phyloP scores from a whole-genome alignment of 2,888 invertebrate genomes.

The Melinaea menophilus region DNA sequence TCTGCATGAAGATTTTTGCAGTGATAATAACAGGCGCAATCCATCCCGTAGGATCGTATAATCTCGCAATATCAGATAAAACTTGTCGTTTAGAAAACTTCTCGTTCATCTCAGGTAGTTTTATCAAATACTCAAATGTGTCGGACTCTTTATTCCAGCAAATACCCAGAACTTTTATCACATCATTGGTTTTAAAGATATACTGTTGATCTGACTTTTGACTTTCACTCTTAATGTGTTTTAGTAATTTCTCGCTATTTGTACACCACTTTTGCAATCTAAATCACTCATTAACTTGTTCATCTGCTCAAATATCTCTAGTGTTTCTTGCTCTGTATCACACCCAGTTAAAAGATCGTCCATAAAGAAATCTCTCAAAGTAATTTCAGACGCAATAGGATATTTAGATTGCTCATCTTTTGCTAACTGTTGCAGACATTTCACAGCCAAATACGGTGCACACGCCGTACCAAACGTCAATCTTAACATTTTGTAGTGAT shows the following conservation, averaged over 20 bases:
- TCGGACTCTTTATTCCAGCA: too few species aligned
- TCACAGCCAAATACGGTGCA: too few species aligned
- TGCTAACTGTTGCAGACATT: constrained; percentile 27
- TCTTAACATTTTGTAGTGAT: too few species aligned
- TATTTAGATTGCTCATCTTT: constrained; percentile 15
- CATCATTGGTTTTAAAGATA: not conserved
- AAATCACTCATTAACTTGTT: constrained; percentile 10
- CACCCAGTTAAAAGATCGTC: constrained; percentile 19
- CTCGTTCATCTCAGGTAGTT: constrained; percentile 18
- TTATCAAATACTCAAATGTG: not conserved
- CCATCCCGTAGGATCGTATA: constrained; percentile 31
- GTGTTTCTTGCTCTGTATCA: constrained; percentile 27
- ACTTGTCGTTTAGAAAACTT: constrained; percentile 18
- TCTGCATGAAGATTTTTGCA: constrained; percentile 27
- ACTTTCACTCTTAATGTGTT: too few species aligned
- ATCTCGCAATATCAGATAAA: constrained; percentile 26
- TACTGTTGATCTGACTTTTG: constrained; percentile 10
- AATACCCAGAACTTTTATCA: too few species aligned
- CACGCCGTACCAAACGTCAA: constrained; percentile 24
- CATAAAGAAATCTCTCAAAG: constrained; percentile 14
- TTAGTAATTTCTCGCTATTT: too few species aligned
- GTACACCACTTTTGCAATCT: not conserved
- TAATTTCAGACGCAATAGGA: constrained; percentile 17
- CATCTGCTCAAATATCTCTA: constrained; percentile 31
- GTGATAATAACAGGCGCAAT: constrained; percentile 23